Evolutionary conservation across 2,113 vertebrate genomes (phyloP).

Genomic region (Larimichthys crocea): DNA sequence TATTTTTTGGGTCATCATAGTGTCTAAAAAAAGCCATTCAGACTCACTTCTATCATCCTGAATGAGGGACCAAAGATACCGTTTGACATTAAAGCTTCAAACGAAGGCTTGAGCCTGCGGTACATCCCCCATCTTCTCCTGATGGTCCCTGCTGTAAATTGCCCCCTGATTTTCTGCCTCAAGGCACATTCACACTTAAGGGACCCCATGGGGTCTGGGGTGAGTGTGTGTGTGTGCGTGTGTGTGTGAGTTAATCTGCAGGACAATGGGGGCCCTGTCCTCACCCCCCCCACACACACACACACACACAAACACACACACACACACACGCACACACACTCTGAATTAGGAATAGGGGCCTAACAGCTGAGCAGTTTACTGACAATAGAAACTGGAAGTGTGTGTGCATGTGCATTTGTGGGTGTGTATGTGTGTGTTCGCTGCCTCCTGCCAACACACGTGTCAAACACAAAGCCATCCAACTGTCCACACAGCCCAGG

Average conservation of each 20-base stretch:
- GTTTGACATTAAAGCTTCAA: slow-evolving; percentile 49
- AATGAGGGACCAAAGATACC: slow-evolving; percentile 39
- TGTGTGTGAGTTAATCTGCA: slow-evolving; percentile 72
- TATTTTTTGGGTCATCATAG: not conserved
- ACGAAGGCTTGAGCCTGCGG: not conserved
- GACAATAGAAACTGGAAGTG: slow-evolving; percentile 66
- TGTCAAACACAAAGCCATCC: slow-evolving; percentile 81
- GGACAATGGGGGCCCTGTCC: slow-evolving; percentile 75
- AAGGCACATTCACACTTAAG: slow-evolving; percentile 82
- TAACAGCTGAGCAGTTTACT: slow-evolving; percentile 77
- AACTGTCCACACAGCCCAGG: slow-evolving; percentile 67
- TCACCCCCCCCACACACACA: slow-evolving; percentile 47
- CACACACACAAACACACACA: slow-evolving; percentile 39
- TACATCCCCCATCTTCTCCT: slow-evolving; percentile 58
- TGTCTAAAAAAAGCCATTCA: slow-evolving; percentile 7
- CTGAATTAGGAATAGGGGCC: slow-evolving; percentile 69
- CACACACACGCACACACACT: slow-evolving; percentile 36
- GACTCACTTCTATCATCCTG: slow-evolving; percentile 1
- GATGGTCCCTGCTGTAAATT: slow-evolving; percentile 74
- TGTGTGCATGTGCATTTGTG: slow-evolving; percentile 41
- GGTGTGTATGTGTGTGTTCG: slow-evolving; percentile 36
- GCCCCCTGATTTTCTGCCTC: slow-evolving; percentile 83
- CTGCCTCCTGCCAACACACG: slow-evolving; percentile 69
- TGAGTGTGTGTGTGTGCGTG: slow-evolving; percentile 36
- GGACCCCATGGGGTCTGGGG: slow-evolving; percentile 73